A percentile compares a stretch with the other conserved stretches of the same genome.
Conservation (phyloP, 2,797 vertebrate genomes). For the Eulemur rubriventer region DNA sequence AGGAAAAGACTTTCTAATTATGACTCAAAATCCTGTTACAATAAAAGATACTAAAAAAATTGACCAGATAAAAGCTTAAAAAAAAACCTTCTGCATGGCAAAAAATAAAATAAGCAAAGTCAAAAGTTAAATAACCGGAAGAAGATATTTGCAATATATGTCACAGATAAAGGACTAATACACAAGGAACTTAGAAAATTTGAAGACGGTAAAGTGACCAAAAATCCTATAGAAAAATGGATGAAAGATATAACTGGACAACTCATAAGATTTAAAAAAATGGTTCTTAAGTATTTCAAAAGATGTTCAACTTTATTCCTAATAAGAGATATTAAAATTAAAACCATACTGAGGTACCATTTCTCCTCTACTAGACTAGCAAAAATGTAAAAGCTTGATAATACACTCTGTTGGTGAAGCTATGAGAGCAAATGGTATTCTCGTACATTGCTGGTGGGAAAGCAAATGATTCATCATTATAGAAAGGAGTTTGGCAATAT, state of each 20-base stretch:
- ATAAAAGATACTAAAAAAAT: not conserved
- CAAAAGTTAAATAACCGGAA: not conserved
- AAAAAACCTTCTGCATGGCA: not conserved
- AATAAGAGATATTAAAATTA: not conserved
- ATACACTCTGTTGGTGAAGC: not conserved
- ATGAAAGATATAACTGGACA: not conserved
- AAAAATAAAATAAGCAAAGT: not conserved
- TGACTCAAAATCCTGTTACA: not conserved
- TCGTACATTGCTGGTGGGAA: not conserved
- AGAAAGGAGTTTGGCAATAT: not conserved
- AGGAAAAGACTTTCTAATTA: constrained; percentile 15
- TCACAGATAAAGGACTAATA: not conserved
- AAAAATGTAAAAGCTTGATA: not conserved
- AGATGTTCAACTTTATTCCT: not conserved
- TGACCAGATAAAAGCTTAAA: not conserved
- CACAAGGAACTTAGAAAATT: not conserved
- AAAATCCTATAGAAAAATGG: not conserved
- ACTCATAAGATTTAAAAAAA: not conserved
- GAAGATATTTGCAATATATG: not conserved
- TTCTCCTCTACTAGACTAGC: not conserved
- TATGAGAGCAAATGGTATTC: not conserved
- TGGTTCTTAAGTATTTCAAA: not conserved
- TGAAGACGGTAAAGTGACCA: not conserved
- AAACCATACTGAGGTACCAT: not conserved
- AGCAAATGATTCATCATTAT: not conserved